Evolutionary conservation across 2,113 vertebrate species (phyloP).

Genomic region (Peromyscus leucopus): DNA sequence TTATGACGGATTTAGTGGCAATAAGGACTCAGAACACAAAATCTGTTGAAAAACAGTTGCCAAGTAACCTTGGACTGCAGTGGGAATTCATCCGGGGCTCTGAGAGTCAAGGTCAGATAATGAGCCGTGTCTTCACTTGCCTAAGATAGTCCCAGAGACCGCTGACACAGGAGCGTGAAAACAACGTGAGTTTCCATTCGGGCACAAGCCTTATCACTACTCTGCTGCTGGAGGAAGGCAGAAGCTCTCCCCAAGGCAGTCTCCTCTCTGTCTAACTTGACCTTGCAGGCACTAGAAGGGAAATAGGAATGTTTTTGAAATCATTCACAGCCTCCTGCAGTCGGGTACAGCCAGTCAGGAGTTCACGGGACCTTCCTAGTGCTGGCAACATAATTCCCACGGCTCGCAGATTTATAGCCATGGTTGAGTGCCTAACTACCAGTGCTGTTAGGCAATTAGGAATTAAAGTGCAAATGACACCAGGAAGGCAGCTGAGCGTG

Average conservation of each 20-base stretch:
- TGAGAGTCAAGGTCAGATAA: slow-evolving; percentile 50
- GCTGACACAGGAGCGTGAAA: neutral
- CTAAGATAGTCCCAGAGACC: neutral
- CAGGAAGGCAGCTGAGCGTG: slow-evolving; percentile 20
- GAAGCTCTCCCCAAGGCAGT: neutral
- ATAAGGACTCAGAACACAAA: slow-evolving; percentile 42
- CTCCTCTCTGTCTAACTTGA: neutral
- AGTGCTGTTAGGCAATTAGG: slow-evolving; percentile 66
- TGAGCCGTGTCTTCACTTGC: slow-evolving; percentile 6
- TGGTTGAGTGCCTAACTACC: slow-evolving; percentile 38
- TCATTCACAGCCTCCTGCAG: neutral
- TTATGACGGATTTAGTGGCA: slow-evolving; percentile 77
- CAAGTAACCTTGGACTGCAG: neutral
- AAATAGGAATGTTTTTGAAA: neutral
- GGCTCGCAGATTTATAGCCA: neutral
- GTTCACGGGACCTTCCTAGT: neutral
- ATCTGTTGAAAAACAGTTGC: slow-evolving; percentile 30
- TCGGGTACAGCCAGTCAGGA: too few relatives aligned
- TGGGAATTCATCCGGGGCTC: neutral
- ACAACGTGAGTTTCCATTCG: neutral
- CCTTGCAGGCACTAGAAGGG: neutral
- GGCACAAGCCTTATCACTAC: neutral
- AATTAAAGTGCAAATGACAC: slow-evolving; percentile 37
- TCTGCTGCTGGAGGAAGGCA: neutral
- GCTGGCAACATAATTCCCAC: slow-evolving; percentile 11